Base-by-base conservation (phyloP, 2,888 invertebrate species). In the Oscheius sp. region DNA sequence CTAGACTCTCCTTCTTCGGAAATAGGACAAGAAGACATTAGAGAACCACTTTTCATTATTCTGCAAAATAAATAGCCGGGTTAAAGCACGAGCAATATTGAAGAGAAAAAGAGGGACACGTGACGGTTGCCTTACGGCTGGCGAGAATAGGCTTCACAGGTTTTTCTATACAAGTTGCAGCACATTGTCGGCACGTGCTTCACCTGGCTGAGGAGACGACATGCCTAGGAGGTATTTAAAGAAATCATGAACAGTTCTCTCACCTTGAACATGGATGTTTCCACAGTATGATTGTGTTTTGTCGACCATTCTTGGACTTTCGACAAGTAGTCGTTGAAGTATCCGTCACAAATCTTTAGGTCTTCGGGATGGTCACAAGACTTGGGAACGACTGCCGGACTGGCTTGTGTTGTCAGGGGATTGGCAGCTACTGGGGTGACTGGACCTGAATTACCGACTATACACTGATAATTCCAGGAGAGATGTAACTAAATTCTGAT, bases 101-200 rank as follows among this genome's bases (percentile, higher is more conserved):
- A 47, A 29, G 35, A 21, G 53, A 5, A 47, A 29, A n/a, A 21
- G 53, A 33, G 5, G 55, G 55, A 68, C 53, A 68, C 55, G 55
- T 53, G 21, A 13, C 32, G 13, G 33, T 53, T n/a, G 55, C 35
- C 4, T 55, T 55, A 68, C n/a, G 42, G 53, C 29, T 68, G 68
- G 53, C 55, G 68, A 29, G 68, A 68, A 35, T 37, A 68, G 55
- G 55, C 35, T 33, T 68, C 70, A 62, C 78, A 78, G 1, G 73
- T 73, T 21, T 76, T 63, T 9, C 57, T 63, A 79, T 77, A 84
- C 29, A 81, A 77, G n/a, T 78, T 77, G 70, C 84, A 84, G 73
- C 84, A 84, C 81, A 84, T 80, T 48, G 81, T 79, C 11, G 84
- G 80, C 13, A 84, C 84, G 63, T 84, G 79, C 74, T 83, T 77